phyloP scores from a whole-genome alignment of 2,797 vertebrate genomes.

The Coregonus sp. region DNA sequence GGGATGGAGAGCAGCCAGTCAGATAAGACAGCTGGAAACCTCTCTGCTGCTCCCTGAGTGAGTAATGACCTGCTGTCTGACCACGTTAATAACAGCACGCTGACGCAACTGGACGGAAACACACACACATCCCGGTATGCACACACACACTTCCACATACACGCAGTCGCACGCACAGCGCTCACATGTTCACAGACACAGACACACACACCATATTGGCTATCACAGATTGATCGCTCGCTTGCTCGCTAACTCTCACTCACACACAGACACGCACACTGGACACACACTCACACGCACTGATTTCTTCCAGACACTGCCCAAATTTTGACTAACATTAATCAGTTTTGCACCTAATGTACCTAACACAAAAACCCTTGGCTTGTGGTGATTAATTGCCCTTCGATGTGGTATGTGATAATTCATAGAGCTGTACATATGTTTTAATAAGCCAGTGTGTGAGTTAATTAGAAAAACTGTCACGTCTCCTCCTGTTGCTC shows the following conservation, averaged over 20 bases:
- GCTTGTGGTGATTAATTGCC: neutral
- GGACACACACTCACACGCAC: neutral
- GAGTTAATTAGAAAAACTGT: neutral
- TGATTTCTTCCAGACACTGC: neutral
- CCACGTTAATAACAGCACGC: conserved; percentile 14
- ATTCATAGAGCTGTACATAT: conserved; percentile 8
- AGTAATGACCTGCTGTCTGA: conserved; percentile 30
- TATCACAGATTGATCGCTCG: neutral
- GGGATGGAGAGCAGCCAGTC: conserved; percentile 31
- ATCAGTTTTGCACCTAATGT: neutral
- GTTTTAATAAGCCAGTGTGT: neutral
- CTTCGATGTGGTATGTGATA: conserved; percentile 1
- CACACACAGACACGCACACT: conserved; percentile 7
- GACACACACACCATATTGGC: conserved; percentile 5
- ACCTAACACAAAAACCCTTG: neutral
- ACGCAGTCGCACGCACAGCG: neutral
- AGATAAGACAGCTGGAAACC: conserved; percentile 28
- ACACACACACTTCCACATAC: neutral
- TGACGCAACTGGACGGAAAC: conserved; percentile 17
- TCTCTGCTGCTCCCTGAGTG: conserved; percentile 17
- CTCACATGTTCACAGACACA: neutral
- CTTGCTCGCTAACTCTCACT: neutral
- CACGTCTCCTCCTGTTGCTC: too few species aligned
- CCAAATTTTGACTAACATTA: neutral
- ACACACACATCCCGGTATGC: neutral